These are phyloP conservation scores for Petrolisthes manimaculis DNA, from an alignment of 2,888 invertebrate species.

Conservation along the genomic window DNA sequence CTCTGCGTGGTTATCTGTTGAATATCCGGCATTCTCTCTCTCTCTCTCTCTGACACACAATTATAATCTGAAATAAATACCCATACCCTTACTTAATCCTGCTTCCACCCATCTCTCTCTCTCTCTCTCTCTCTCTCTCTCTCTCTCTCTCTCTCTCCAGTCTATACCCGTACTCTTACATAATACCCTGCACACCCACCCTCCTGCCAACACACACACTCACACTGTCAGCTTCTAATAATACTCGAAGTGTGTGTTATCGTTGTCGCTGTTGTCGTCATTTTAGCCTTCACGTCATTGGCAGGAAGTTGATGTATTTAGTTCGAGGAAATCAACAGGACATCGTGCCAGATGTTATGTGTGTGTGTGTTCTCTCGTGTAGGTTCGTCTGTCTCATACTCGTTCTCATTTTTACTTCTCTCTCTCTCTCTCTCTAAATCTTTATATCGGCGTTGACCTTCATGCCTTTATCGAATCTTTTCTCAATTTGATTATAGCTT, in stretches of 20 bases:
- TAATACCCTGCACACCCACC: no score
- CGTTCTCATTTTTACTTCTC: not conserved
- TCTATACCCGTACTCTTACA: not conserved
- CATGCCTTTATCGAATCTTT: no score
- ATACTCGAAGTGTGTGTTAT: not conserved
- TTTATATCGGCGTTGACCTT: no score
- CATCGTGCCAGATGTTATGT: not conserved
- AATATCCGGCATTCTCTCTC: not conserved
- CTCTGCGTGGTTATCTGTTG: no score
- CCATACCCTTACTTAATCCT: not conserved
- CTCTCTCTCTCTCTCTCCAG: slow-evolving; percentile 25
- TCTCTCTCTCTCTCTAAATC: slow-evolving; percentile 11
- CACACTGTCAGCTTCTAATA: not conserved
- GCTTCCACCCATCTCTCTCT: not conserved
- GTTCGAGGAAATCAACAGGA: no score
- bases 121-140: slow-evolving; percentile 27
- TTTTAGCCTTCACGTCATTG: not conserved
- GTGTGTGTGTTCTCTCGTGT: not conserved
- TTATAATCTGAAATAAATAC: not conserved
- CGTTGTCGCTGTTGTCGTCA: not conserved
- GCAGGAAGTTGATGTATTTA: not conserved
- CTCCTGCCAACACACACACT: not conserved
- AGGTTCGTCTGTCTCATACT: not conserved
- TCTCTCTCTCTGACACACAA: not conserved
- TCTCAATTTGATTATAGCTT: no score